Conservation (phyloP, 2,113 vertebrate species). For the Zonotrichia leucophrys region DNA sequence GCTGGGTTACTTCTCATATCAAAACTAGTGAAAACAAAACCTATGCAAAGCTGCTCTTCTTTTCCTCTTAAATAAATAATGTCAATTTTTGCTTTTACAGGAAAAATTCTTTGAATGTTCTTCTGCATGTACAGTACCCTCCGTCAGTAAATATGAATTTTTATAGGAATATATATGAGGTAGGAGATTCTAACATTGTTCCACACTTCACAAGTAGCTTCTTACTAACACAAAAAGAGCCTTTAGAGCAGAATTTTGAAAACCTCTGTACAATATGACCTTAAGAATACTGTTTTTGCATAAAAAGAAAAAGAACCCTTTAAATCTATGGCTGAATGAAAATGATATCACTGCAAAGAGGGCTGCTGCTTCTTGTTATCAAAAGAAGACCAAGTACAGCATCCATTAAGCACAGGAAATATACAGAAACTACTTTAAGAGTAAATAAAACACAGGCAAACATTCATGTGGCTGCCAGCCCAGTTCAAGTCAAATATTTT, state of each 20-base stretch:
- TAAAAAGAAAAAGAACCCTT: neutral
- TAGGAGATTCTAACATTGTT: neutral
- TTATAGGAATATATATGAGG: rapidly evolving
- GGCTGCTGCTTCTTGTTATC: neutral
- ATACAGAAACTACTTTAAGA: neutral
- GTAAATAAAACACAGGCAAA: neutral
- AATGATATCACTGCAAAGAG: neutral
- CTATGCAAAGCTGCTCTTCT: rapidly evolving
- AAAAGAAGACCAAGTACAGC: neutral
- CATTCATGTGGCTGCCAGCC: neutral
- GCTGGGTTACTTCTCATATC: neutral
- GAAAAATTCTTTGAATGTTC: neutral
- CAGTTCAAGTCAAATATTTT: conserved; percentile 9
- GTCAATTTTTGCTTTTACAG: neutral
- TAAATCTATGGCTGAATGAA: neutral
- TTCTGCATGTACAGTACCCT: neutral
- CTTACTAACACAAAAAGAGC: neutral
- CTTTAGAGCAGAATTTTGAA: neutral
- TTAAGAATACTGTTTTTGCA: neutral
- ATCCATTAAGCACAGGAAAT: neutral
- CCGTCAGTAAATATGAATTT: neutral
- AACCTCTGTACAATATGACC: too few species aligned
- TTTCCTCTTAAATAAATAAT: rapidly evolving
- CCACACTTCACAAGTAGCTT: neutral
- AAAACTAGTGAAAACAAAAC: neutral